A percentile compares a stretch with the other conserved stretches of the same genome.
These are phyloP conservation scores for Heliconius nattereri DNA, from an alignment of 1,140 invertebrate genomes.

Conservation along the genomic window DNA sequence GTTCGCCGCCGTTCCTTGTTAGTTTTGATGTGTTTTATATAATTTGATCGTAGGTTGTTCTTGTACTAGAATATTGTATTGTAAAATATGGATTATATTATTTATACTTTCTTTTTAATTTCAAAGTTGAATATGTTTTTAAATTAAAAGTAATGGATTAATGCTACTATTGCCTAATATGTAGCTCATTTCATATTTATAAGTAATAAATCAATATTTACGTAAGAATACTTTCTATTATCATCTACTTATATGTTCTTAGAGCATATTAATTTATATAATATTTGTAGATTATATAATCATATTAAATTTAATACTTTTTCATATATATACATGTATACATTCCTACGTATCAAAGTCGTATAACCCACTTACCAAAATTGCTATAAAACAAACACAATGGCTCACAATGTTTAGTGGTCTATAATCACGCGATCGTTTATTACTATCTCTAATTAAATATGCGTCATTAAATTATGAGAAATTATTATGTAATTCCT, in stretches of 20 bases:
- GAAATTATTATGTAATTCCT: neutral
- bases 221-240: too few species aligned
- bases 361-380: neutral
- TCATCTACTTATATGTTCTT: too few species aligned
- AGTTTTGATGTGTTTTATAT: slow-evolving; percentile 47
- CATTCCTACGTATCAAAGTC: neutral
- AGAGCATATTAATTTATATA: neutral
- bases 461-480: neutral
- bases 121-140: too few species aligned
- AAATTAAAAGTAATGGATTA: too few species aligned
- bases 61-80: neutral
- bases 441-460: slow-evolving; percentile 4
- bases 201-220: too few species aligned
- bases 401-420: neutral
- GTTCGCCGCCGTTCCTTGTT: slow-evolving; percentile 52
- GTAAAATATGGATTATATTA: too few species aligned
- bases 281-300: neutral
- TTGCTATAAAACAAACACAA: slow-evolving; percentile 2
- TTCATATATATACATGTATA: slow-evolving; percentile 11
- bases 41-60: slow-evolving; percentile 34
- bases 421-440: neutral
- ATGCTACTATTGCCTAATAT: too few species aligned
- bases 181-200: too few species aligned
- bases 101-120: too few species aligned
- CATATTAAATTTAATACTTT: neutral